Evolutionary conservation across 2,797 vertebrate genomes (phyloP).

Genomic region (Poecilia velifera): DNA sequence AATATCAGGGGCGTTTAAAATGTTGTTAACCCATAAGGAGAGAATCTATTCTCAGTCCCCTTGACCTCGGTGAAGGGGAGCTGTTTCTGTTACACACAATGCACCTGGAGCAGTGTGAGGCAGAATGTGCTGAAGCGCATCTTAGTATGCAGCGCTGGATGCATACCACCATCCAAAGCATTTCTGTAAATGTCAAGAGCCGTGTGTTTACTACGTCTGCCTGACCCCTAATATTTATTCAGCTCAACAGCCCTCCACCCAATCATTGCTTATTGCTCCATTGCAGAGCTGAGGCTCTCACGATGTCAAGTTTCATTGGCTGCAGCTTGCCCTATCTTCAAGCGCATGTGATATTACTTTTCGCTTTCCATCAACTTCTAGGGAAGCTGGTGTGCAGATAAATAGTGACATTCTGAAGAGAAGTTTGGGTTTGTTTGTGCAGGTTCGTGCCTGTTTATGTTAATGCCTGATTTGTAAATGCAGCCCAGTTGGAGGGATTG

Average conservation of each 20-base stretch:
- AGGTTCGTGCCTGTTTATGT: conserved; percentile 41
- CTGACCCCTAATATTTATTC: conserved; percentile 78
- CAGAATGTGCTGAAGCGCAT: conserved; percentile 32
- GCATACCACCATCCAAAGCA: conserved; percentile 58
- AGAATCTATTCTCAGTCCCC: conserved; percentile 30
- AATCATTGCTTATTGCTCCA: conserved; percentile 74
- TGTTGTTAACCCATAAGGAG: conserved; percentile 32
- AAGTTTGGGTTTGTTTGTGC: conserved; percentile 53
- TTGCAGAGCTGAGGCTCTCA: conserved; percentile 55
- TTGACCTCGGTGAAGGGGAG: conserved; percentile 31
- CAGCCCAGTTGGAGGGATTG: conserved; percentile 57
- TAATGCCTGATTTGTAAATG: conserved; percentile 59
- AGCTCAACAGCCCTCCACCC: conserved; percentile 62
- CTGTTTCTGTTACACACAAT: conserved; percentile 22
- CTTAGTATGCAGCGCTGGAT: conserved; percentile 52
- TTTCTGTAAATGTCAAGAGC: conserved; percentile 76
- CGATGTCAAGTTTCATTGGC: conserved; percentile 74
- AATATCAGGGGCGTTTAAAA: conserved; percentile 73
- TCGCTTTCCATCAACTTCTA: conserved; percentile 76
- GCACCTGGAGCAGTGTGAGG: conserved; percentile 18
- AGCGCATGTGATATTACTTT: conserved; percentile 79
- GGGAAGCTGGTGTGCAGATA: conserved; percentile 58
- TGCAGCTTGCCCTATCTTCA: conserved; percentile 67
- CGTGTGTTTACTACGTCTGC: conserved; percentile 59
- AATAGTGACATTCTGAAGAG: conserved; percentile 72